These are phyloP conservation scores for Microtus pennsylvanicus DNA, from an alignment of 2,113 vertebrate genomes.

Conservation along the genomic window DNA sequence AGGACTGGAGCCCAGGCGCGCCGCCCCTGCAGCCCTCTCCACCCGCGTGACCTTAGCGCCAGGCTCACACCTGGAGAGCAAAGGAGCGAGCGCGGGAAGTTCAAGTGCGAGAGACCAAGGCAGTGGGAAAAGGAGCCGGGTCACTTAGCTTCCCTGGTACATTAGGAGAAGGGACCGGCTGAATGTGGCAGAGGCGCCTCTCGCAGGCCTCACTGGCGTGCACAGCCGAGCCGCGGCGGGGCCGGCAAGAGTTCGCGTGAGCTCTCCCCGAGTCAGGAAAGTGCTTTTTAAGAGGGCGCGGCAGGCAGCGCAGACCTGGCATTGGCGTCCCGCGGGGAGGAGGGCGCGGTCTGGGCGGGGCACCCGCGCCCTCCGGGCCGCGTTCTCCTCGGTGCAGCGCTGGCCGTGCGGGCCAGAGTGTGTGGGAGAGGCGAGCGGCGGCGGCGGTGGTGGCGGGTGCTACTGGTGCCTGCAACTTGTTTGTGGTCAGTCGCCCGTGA, in stretches of 20 bases:
- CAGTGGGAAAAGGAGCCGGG: conserved; percentile 78
- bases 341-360: conserved; percentile 9
- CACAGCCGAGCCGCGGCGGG: conserved; percentile 57
- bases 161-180: conserved; percentile 82
- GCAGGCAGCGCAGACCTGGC: conserved; percentile 67
- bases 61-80: background rate
- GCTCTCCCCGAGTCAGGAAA: conserved; percentile 20
- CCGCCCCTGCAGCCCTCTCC: conserved; percentile 77
- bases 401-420: no score
- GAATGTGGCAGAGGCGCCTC: conserved; percentile 80
- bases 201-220: no score
- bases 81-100: conserved; percentile 76
- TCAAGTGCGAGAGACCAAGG: conserved; percentile 69
- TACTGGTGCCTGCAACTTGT: no score
- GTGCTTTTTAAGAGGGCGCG: conserved; percentile 49
- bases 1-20: conserved; percentile 58
- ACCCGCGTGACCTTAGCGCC: conserved; percentile 82
- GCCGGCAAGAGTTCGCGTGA: conserved; percentile 82
- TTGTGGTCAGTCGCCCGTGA: no score
- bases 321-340: conserved; percentile 52
- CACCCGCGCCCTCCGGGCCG: background rate
- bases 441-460: background rate
- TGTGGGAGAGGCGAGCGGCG: no score
- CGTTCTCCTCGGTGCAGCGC: no score
- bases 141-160: conserved; percentile 60